phyloP scores from a whole-genome alignment of 2,888 invertebrate species.

The Philereme transversata region DNA sequence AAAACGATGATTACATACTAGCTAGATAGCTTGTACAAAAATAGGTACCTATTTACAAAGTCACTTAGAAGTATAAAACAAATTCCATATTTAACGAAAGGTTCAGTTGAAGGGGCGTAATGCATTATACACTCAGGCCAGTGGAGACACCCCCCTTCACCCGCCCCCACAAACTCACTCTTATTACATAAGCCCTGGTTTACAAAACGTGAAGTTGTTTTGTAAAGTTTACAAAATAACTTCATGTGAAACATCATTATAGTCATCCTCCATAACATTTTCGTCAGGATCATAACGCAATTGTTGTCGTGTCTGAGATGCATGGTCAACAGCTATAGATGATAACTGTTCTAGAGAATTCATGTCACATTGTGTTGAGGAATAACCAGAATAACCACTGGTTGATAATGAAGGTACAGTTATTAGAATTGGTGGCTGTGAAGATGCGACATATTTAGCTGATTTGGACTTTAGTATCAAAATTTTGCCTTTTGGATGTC shows the following conservation, averaged over 20 bases:
- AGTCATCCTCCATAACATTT: too few species aligned
- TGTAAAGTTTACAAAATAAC: conserved; percentile 13
- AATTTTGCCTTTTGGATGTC: conserved; percentile 20
- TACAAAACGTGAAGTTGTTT: too few species aligned
- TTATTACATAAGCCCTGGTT: too few species aligned
- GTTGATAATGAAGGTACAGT: conserved; percentile 13
- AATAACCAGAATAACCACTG: background rate
- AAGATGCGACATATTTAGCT: conserved; percentile 10
- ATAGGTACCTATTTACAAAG: too few species aligned
- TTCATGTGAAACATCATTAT: conserved; percentile 21
- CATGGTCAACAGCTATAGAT: conserved; percentile 8
- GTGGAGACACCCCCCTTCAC: too few species aligned
- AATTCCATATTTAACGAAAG: too few species aligned
- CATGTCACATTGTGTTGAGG: conserved; percentile 12
- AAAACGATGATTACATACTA: too few species aligned
- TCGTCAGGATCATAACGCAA: background rate
- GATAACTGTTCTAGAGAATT: conserved; percentile 20
- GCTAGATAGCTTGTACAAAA: too few species aligned
- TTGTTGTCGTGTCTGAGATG: conserved; percentile 1
- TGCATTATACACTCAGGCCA: too few species aligned
- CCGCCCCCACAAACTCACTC: too few species aligned
- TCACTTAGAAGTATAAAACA: too few species aligned
- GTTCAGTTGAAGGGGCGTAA: too few species aligned
- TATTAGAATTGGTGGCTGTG: conserved; percentile 26
- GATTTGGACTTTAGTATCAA: conserved; percentile 16